A percentile compares a stretch with the other conserved stretches of the same genome.
Conservation (phyloP, 2,113 vertebrate genomes). For the Cathartes aura region DNA sequence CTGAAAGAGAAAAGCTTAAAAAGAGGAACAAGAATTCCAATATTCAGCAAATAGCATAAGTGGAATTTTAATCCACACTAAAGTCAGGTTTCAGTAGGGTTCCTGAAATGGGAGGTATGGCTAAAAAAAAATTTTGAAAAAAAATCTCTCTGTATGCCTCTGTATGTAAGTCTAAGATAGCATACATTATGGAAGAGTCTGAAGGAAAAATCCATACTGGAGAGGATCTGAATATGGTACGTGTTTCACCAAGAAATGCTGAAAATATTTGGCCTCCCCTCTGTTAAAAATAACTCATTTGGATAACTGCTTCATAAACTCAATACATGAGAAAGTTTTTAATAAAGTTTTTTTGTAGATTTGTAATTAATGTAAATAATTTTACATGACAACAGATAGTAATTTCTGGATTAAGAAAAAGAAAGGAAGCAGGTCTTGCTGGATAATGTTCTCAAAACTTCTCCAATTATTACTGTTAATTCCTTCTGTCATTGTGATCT, state of each 20-base stretch:
- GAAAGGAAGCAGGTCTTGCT: not conserved
- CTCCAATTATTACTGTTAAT: not conserved
- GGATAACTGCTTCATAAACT: not conserved
- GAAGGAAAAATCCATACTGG: not conserved
- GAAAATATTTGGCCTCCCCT: not conserved
- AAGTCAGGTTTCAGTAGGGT: not conserved
- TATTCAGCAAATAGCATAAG: not conserved
- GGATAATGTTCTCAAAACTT: not conserved
- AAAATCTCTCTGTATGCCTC: not conserved
- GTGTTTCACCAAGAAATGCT: not conserved
- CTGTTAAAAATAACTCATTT: not conserved
- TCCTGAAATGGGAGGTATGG: not conserved
- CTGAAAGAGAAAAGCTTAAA: not conserved
- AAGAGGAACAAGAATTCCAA: not conserved
- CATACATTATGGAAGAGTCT: not conserved
- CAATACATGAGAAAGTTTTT: not conserved
- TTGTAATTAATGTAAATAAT: not conserved
- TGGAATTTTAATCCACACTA: not conserved
- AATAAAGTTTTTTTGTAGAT: not conserved
- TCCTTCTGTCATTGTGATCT: not conserved
- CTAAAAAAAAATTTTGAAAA: not conserved
- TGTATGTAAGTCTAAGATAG: not conserved
- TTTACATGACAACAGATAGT: not conserved
- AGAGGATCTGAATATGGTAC: not conserved
- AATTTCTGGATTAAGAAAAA: not conserved